Evolutionary conservation across 2,113 vertebrate genomes (phyloP), one percentile per base, ranked within the genome.

Genomic region (Synchiropus splendidus): DNA sequence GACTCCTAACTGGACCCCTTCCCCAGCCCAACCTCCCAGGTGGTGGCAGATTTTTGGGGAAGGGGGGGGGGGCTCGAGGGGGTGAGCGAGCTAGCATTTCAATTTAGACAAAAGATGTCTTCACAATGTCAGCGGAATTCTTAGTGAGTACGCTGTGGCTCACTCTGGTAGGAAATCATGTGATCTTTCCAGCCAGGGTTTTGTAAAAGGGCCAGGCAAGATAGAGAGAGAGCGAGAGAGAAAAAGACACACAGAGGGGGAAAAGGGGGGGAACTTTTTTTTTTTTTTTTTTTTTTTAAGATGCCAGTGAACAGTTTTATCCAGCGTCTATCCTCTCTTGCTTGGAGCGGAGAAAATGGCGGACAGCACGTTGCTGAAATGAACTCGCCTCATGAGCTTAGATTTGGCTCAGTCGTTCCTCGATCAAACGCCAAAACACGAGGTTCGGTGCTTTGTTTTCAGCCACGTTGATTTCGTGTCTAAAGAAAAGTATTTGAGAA

Each of bases 91-190:
- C 86, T 87, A 86, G 86, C 85, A 72, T 87, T 92, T 88, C 87
- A 87, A 88, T 90, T 85, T 82, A 90, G 89, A 94, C 88, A 93
- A 92, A 92, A 92, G 91, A 90, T 89, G 86, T 90, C 91, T 92
- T 92, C 78, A 87, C 89, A 87, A 78, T 85, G 88, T 93, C 89
- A 89, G 90, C 89, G 89, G 86, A 93, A 89, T 85, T 80, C 83
- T 89, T 87, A 87, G 78, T 85, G 84, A 88, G 87, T 92, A 91
- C 86, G 88, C 81, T 83, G 85, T 86, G 83, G 75, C 79, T 88
- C 84, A n/a, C n/a, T 88, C 85, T 89, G 88, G 83, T 85, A 85
- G 86, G 85, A 89, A 81, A 79, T 87, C 87, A 90, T 85, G 87
- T 90, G 87, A 94, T 88, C 84, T 86, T 78, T 86, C 71, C 74